A percentile compares a stretch with the other conserved stretches of the same genome.
Conservation (phyloP, 2,888 invertebrate genomes). For the Thymelicus lineola region DNA sequence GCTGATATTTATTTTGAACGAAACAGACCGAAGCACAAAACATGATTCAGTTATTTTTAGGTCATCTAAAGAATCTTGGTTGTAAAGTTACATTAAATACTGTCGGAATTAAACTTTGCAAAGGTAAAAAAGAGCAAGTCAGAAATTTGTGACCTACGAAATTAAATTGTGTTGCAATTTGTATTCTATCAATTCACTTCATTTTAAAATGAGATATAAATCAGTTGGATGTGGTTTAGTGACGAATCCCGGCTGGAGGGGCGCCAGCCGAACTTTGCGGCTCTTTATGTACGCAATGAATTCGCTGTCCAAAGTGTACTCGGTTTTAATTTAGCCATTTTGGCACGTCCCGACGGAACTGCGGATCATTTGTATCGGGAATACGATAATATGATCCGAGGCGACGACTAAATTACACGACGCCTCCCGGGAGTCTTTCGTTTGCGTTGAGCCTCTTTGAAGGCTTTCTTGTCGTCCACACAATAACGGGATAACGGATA, state of each 20-base stretch:
- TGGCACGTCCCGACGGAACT: slow-evolving; percentile 75
- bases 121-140: background rate
- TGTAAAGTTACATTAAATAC: no score
- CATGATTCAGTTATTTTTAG: no score
- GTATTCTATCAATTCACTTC: background rate
- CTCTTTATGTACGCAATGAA: slow-evolving; percentile 25
- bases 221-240: slow-evolving; percentile 50
- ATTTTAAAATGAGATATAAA: slow-evolving; percentile 47
- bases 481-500: slow-evolving; percentile 4
- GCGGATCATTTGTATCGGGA: slow-evolving; percentile 73
- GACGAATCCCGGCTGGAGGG: slow-evolving; percentile 62
- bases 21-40: no score
- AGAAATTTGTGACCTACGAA: background rate
- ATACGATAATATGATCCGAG: slow-evolving; percentile 71
- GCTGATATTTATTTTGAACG: no score
- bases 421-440: slow-evolving; percentile 19
- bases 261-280: slow-evolving; percentile 53
- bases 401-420: slow-evolving; percentile 30
- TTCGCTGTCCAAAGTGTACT: slow-evolving; percentile 58
- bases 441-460: slow-evolving; percentile 18
- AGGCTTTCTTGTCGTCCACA: slow-evolving; percentile 13
- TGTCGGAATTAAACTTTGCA: background rate
- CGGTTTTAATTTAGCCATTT: slow-evolving; percentile 80
- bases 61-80: no score
- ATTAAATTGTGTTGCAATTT: background rate